Conservation (phyloP, 2,888 invertebrate genomes). For the Orgyia antiqua region DNA sequence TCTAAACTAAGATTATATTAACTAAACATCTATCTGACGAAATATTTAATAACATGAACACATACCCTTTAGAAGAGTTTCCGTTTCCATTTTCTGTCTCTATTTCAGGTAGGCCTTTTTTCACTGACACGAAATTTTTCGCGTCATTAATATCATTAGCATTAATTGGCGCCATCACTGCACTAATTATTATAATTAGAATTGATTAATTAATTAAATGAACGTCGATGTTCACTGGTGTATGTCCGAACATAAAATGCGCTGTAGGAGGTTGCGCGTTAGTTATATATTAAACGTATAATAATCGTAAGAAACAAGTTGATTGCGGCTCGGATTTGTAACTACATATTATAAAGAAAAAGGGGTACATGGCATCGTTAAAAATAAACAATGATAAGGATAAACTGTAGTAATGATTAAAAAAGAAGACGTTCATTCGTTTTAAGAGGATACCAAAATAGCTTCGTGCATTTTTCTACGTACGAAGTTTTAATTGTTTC, state of each 20-base stretch:
- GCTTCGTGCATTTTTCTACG: too few species aligned
- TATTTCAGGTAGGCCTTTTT: conserved; percentile 59
- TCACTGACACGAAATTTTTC: conserved; percentile 46
- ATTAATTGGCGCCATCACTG: conserved; percentile 68
- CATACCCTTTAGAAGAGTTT: conserved; percentile 35
- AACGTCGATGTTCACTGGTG: conserved; percentile 39
- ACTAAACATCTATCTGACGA: too few species aligned
- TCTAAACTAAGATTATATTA: too few species aligned
- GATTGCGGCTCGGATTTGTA: conserved; percentile 11
- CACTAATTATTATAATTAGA: conserved; percentile 23
- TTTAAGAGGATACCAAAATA: too few species aligned
- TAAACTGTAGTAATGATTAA: too few species aligned
- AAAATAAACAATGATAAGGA: conserved; percentile 1
- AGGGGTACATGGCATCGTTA: conserved; percentile 7
- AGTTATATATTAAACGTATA: conserved; percentile 40
- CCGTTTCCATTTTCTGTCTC: conserved; percentile 49
- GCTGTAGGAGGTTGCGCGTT: conserved; percentile 39
- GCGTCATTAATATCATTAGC: conserved; percentile 48
- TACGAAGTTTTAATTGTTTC: too few species aligned
- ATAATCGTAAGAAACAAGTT: conserved; percentile 27
- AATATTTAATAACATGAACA: conserved; percentile 7
- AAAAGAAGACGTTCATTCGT: too few species aligned
- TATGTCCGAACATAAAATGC: conserved; percentile 59
- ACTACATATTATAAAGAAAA: conserved; percentile 1
- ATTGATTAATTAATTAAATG: conserved; percentile 22